Percentiles rank a stretch among this genome's conserved stretches.
phyloP scores from a whole-genome alignment of 2,888 invertebrate species.

The Unio pictorum region DNA sequence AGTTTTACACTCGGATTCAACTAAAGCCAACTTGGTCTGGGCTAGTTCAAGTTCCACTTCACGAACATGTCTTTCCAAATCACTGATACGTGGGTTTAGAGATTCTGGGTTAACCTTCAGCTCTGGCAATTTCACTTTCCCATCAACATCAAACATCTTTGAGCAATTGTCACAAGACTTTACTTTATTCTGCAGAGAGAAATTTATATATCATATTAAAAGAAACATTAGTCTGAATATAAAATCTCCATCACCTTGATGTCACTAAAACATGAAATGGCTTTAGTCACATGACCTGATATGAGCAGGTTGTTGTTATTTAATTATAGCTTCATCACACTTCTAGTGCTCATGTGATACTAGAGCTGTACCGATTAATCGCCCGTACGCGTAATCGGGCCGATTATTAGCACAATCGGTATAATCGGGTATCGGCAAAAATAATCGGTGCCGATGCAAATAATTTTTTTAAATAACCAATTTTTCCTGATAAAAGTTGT shows the following conservation, averaged over 20 bases:
- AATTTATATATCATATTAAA: too few relatives aligned
- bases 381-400: too few relatives aligned
- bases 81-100: constrained; percentile 53
- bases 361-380: too few relatives aligned
- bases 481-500: too few relatives aligned
- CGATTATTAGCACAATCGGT: too few relatives aligned
- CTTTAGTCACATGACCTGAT: not conserved
- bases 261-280: too few relatives aligned
- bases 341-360: not conserved
- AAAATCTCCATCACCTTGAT: too few relatives aligned
- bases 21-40: constrained; percentile 95
- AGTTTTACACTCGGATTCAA: constrained; percentile 96
- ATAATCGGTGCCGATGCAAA: too few relatives aligned
- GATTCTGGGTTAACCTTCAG: constrained; percentile 49
- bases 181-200: constrained; percentile 35
- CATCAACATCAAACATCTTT: constrained; percentile 59
- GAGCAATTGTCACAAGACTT: constrained; percentile 63
- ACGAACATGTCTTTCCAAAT: constrained; percentile 71
- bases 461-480: too few relatives aligned
- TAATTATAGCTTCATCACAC: not conserved
- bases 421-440: too few relatives aligned
- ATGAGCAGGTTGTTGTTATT: not conserved
- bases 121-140: constrained; percentile 55
- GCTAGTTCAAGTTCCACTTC: constrained; percentile 96
- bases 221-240: too few relatives aligned